Percentiles rank a stretch among this genome's conserved stretches.
These are phyloP conservation scores for Euthynnus affinis DNA, from an alignment of 2,797 vertebrate genomes.

Conservation along the genomic window DNA sequence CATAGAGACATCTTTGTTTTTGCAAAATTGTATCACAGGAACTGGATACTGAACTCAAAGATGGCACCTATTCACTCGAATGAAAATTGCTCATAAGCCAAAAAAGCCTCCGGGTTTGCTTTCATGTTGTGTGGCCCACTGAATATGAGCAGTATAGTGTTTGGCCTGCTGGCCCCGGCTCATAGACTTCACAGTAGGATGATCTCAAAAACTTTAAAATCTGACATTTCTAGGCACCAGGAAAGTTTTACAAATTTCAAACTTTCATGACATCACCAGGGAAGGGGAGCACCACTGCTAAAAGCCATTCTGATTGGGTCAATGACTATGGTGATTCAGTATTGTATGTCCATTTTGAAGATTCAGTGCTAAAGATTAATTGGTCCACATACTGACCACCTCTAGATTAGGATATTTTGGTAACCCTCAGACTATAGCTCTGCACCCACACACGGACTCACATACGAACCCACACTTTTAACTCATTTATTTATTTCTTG, in stretches of 20 bases:
- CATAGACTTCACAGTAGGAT: no score
- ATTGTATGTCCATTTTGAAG: not conserved
- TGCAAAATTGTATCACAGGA: not conserved
- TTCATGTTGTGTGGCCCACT: no score
- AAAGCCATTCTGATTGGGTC: not conserved
- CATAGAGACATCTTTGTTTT: not conserved
- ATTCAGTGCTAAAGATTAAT: not conserved
- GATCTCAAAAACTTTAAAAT: no score
- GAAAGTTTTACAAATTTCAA: no score
- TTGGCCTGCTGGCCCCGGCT: no score
- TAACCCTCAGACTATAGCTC: slow-evolving; percentile 55
- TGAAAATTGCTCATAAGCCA: no score
- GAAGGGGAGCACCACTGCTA: not conserved
- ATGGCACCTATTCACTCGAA: no score
- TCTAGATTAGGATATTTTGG: slow-evolving; percentile 33
- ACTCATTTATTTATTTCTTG: slow-evolving; percentile 47
- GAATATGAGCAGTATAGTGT: no score
- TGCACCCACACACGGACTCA: slow-evolving; percentile 59
- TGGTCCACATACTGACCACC: slow-evolving; percentile 3
- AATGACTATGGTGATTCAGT: not conserved
- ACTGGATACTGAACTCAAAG: no score
- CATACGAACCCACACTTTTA: slow-evolving; percentile 45
- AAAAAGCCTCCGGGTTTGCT: no score
- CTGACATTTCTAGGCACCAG: no score
- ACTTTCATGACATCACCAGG: no score